Base-by-base conservation (phyloP, 2,888 invertebrate genomes). In the Masnerella sp. region DNA sequence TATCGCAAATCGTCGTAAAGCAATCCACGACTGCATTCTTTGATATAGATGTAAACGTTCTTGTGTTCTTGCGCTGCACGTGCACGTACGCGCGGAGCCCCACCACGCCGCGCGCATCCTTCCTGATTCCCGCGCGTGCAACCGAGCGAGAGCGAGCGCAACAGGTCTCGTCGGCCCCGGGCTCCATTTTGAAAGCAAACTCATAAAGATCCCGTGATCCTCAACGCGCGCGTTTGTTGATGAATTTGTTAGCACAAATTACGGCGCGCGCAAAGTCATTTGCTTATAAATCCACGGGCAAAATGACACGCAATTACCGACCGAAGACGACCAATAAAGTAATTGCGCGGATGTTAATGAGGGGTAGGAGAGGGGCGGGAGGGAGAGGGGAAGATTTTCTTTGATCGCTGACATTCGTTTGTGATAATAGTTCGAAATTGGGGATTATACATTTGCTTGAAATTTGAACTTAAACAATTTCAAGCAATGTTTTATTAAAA, bases 1-100 rank as follows among this genome's bases (percentile, higher is more conserved):
- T 42, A 56, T 17, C 70, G 12, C 64, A 38, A 56, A 47, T 51
- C 54, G 40, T 71, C 71, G 71, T 77, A 76, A 78, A 80, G 30
- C 67, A 73, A 49, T 78, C 68, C 22, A 34, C 54, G 45, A 64
- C 54, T 61, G 28, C 38, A 43, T 65, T 61, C 64, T 64, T 64
- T 61, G 67, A 79, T 79, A 77, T 74, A 81, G 74, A 81, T 73
- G 70, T 80, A 76, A 77, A 71, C 72, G 73, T 71, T 65, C 59
- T 56, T 59, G 54, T 65, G 72, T 69, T 65, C 34, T 52, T 61
- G 67, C 70, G 72, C 56, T 61, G 67, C 70, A 74, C 69, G 61
- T 59, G 70, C 54, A 56, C 42, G 54, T 62, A 65, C 28, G 69
- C 58, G 59, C 28, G 43, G 25, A 25, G 17, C 36, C 47, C 47